Base-by-base conservation (phyloP, 2,113 vertebrate species). In the Phrynosoma blainvillii region DNA sequence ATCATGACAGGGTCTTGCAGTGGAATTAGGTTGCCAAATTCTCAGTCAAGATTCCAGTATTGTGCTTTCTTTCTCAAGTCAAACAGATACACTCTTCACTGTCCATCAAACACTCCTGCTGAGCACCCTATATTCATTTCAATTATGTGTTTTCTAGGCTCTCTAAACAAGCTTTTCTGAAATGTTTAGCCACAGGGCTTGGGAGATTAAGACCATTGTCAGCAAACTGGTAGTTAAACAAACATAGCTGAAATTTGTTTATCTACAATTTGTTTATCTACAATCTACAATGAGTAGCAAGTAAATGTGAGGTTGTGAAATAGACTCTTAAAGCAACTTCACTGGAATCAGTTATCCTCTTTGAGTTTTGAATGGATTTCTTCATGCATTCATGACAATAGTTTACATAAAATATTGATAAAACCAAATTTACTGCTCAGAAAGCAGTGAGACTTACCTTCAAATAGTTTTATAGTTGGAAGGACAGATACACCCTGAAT, bases 211-310 rank as follows among this genome's bases (percentile, higher is more conserved):
- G 40, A 77, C 42, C 14, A 23, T 88, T 78, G 47, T 77, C 23
- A 83, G n/a, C 30, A 84, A 84, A 84, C 62, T 68, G 27, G 42
- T 83, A 76, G 32, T 84, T 88, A 70, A 14, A 78, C 59, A 84
- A 70, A 83, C 68, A 30, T 25, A 88, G n/a, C 54, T 88, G 59
- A 77, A 52, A 68, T 36, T 40, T 68, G 36, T 71, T 71, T 71
- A 71, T 74, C 54, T 75, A 18, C 23, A 71, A 71, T 71, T 30
- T 71, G 59, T 71, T 71, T 71, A 71, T 74, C 54, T 75, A 10
- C 23, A 30, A 71, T 71, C 68, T 30, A 3, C 68, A 87, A 54
- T 83, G 23, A 88, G 11, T 88, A 77, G 47, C 40, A 83, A 54
- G 56, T 18, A 77, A 36, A 88, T 82, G 65, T 88, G 76, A 40